Percentiles rank a stretch among this genome's conserved stretches.
These are phyloP conservation scores for Drosophila borealis DNA, from an alignment of 2,888 invertebrate species.

Conservation along the genomic window DNA sequence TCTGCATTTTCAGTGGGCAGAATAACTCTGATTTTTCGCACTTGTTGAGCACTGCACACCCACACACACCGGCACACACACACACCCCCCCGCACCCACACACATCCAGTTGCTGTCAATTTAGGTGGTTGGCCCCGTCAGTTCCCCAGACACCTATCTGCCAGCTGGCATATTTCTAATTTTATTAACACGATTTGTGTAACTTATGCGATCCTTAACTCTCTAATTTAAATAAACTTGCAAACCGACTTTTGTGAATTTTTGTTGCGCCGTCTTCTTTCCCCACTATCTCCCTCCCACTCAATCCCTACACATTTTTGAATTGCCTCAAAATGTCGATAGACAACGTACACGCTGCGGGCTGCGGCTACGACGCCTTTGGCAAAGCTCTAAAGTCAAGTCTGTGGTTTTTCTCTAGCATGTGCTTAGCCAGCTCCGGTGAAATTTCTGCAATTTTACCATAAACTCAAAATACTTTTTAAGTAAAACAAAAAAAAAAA, in stretches of 20 bases:
- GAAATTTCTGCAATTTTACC: not conserved
- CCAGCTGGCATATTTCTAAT: constrained; percentile 26
- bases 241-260: not conserved
- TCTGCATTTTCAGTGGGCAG: constrained; percentile 35
- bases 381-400: not conserved
- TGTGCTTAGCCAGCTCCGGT: not conserved
- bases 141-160: constrained; percentile 10
- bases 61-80: not conserved
- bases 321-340: constrained; percentile 54
- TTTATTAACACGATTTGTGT: constrained; percentile 18
- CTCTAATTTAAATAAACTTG: not conserved
- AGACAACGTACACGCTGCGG: constrained; percentile 37
- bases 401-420: not conserved
- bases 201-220: not conserved
- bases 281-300: not conserved
- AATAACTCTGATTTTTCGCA: constrained; percentile 29
- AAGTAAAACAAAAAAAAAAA: no score
- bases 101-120: constrained; percentile 12
- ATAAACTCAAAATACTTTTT: not conserved
- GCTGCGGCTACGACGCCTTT: constrained; percentile 18
- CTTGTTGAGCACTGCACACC: constrained; percentile 44
- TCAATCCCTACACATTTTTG: no score
- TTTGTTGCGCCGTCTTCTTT: not conserved
- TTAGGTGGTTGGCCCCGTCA: not conserved
- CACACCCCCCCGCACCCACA: not conserved